Evolutionary conservation across 2,888 invertebrate genomes (phyloP).

Genomic region (Dryococelus australis): DNA sequence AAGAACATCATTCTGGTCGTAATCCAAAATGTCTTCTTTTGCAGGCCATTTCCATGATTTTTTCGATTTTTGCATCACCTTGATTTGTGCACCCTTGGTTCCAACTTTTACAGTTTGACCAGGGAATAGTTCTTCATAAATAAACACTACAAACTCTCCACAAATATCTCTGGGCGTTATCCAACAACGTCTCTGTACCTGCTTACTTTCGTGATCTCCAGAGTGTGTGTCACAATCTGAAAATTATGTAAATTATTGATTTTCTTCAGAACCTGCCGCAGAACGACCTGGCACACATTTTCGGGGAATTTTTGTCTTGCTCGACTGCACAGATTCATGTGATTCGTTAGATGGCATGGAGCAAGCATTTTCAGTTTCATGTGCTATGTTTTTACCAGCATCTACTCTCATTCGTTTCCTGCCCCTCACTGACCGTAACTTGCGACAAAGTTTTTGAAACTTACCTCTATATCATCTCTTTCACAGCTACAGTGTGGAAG

Average conservation of each 20-base stretch:
- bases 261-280: neutral
- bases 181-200: neutral
- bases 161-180: neutral
- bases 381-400: neutral
- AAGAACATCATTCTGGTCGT: neutral
- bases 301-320: neutral
- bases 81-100: neutral
- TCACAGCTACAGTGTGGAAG: neutral
- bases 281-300: neutral
- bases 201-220: neutral
- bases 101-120: neutral
- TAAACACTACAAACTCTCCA: neutral
- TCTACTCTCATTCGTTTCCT: neutral
- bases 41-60: neutral
- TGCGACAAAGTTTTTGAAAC: neutral
- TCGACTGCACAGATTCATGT: neutral
- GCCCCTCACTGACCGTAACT: neutral
- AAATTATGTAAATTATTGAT: neutral
- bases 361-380: neutral
- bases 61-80: neutral
- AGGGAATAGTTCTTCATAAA: neutral
- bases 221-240: neutral
- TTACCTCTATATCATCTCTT: neutral
- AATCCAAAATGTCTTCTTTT: neutral
- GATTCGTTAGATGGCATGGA: neutral